phyloP scores from a whole-genome alignment of 37 sponge, comb jelly and placozoan genomes.

The Spongia lamella region DNA sequence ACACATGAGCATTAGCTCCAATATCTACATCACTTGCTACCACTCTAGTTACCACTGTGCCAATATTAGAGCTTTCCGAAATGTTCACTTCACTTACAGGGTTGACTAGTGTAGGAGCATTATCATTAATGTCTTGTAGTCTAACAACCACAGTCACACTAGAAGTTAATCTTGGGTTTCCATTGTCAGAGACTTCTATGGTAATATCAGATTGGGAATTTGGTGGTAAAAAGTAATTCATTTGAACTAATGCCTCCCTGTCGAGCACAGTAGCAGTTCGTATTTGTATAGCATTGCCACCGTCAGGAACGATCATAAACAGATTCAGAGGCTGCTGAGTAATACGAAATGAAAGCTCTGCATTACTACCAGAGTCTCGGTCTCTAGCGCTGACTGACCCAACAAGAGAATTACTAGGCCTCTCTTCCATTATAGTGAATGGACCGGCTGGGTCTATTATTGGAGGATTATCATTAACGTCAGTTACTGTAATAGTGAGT shows the following conservation, averaged over 20 bases:
- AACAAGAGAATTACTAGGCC: background rate
- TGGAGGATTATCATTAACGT: conserved; percentile 51
- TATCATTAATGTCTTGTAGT: conserved; percentile 73
- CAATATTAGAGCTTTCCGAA: conserved; percentile 36
- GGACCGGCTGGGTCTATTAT: conserved; percentile 17
- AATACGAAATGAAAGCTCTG: conserved; percentile 17
- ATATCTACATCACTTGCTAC: conserved; percentile 59
- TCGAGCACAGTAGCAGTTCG: conserved; percentile 24
- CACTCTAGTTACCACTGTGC: conserved; percentile 23
- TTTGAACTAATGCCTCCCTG: conserved; percentile 3
- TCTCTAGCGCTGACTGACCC: conserved; percentile 26
- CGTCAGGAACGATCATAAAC: background rate
- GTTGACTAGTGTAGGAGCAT: conserved; percentile 49
- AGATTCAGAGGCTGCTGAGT: no score
- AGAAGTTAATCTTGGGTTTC: background rate
- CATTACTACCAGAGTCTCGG: conserved; percentile 31
- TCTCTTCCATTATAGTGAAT: conserved; percentile 32
- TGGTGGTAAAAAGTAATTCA: background rate
- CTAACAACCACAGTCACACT: conserved; percentile 18
- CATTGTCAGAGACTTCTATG: conserved; percentile 31
- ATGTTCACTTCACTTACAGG: conserved; percentile 15
- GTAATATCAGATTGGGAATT: conserved; percentile 24
- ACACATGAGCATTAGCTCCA: conserved; percentile 38
- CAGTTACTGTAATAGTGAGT: conserved; percentile 38
- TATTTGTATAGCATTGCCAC: conserved; percentile 8